Evolutionary conservation across 1,140 invertebrate species (phyloP).

Genomic region (Paraescarpia echinospica): DNA sequence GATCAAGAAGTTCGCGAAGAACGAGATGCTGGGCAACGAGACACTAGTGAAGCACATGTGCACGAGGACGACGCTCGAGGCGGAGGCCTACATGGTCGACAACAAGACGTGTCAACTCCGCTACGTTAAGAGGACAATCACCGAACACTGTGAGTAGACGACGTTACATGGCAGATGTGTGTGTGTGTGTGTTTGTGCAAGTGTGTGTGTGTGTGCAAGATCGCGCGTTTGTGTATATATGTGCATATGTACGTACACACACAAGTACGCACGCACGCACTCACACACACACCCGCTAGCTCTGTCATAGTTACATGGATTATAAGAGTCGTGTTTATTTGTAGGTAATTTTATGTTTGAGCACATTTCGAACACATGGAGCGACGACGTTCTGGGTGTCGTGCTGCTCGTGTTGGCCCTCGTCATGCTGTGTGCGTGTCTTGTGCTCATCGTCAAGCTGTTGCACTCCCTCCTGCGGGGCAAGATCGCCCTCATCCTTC

Average conservation of each 20-base stretch:
- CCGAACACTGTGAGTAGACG: background rate
- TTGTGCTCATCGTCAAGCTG: slow-evolving; percentile 65
- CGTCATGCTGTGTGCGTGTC: slow-evolving; percentile 61
- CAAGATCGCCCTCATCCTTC: slow-evolving; percentile 6
- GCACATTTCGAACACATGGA: slow-evolving; percentile 22
- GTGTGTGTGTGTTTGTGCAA: no score
- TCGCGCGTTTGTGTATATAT: no score
- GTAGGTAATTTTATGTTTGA: slow-evolving; percentile 37
- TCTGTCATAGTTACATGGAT: no score
- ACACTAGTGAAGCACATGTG: slow-evolving; percentile 3
- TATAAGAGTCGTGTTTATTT: background rate
- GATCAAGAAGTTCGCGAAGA: slow-evolving; percentile 13
- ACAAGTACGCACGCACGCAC: no score
- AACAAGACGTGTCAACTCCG: background rate
- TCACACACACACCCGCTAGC: no score
- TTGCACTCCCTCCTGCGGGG: slow-evolving; percentile 61
- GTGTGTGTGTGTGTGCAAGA: no score
- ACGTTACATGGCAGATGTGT: background rate
- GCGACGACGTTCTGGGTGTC: slow-evolving; percentile 57
- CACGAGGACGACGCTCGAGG: background rate
- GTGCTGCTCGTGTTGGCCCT: slow-evolving; percentile 62
- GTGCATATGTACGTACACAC: no score
- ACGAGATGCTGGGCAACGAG: background rate
- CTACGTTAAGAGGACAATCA: background rate
- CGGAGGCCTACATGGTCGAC: background rate